phyloP scores from a whole-genome alignment of 64 coral and sea anemone species.

The Montipora efflorescens region DNA sequence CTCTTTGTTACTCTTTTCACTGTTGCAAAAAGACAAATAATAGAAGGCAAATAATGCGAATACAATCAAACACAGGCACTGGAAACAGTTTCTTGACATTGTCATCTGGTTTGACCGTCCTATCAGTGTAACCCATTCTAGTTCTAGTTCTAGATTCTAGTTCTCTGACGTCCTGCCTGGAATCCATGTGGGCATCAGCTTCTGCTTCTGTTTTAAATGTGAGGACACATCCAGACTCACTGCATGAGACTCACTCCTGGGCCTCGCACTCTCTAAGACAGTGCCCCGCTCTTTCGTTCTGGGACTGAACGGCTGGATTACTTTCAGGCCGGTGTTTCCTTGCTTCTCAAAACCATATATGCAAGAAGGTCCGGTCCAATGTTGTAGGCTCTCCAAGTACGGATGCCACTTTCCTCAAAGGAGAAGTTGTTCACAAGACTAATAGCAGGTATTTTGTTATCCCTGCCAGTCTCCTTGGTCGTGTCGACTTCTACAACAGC shows the following conservation, averaged over 20 bases:
- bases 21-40: not conserved
- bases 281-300: conserved; percentile 48
- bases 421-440: not conserved
- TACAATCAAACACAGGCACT: not conserved
- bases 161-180: conserved; percentile 22
- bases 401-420: not conserved
- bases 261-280: not conserved
- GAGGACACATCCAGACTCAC: conserved; percentile 57
- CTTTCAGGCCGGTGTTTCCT: conserved; percentile 28
- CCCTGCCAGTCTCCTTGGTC: not conserved
- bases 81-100: not conserved
- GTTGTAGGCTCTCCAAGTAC: conserved; percentile 52
- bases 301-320: conserved; percentile 49
- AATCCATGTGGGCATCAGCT: conserved; percentile 62
- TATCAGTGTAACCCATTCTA: not conserved
- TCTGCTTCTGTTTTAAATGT: conserved; percentile 53
- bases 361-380: conserved; percentile 33
- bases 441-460: conserved; percentile 29
- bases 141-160: conserved; percentile 12
- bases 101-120: not conserved
- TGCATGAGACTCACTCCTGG: conserved; percentile 29
- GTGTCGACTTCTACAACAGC: too few species aligned
- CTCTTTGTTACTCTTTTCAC: not conserved
- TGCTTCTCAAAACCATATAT: not conserved
- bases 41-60: not conserved